Evolutionary conservation across 2,113 vertebrate genomes (phyloP).

Genomic region (Mus pahari): DNA sequence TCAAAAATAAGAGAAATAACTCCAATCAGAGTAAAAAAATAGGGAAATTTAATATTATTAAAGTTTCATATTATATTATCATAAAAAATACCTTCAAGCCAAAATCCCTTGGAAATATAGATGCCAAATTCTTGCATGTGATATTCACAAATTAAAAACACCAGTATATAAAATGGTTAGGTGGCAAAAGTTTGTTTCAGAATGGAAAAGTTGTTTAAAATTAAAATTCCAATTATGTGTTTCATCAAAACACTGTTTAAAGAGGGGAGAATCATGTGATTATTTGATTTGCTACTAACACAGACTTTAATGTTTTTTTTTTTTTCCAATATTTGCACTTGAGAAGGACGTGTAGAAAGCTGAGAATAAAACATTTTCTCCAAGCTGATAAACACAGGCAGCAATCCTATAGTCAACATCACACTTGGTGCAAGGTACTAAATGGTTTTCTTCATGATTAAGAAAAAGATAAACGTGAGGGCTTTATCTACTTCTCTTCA

Average conservation of each 20-base stretch:
- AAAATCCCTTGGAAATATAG: neutral
- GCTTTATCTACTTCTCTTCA: neutral
- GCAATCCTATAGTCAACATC: neutral
- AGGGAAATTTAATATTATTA: neutral
- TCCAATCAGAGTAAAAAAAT: neutral
- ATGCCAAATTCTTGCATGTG: neutral
- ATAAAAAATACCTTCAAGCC: neutral
- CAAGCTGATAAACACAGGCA: neutral
- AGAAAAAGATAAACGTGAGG: neutral
- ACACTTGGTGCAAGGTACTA: neutral
- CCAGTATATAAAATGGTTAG: neutral
- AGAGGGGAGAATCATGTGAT: neutral
- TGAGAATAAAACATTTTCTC: slow-evolving; percentile 37
- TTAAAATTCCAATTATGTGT: neutral
- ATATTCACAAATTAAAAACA: slow-evolving; percentile 1
- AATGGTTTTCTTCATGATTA: slow-evolving; percentile 36
- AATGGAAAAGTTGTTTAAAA: neutral
- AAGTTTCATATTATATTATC: neutral
- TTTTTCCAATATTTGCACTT: slow-evolving; percentile 3
- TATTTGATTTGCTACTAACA: slow-evolving; percentile 41
- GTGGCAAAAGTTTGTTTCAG: slow-evolving; percentile 27
- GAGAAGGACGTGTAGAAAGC: slow-evolving; percentile 27
- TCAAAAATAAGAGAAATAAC: neutral
- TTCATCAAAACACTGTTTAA: slow-evolving; percentile 17
- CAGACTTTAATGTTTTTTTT: neutral